These are phyloP conservation scores for Drosophila insularis DNA, from an alignment of 1,140 invertebrate species.

Conservation along the genomic window DNA sequence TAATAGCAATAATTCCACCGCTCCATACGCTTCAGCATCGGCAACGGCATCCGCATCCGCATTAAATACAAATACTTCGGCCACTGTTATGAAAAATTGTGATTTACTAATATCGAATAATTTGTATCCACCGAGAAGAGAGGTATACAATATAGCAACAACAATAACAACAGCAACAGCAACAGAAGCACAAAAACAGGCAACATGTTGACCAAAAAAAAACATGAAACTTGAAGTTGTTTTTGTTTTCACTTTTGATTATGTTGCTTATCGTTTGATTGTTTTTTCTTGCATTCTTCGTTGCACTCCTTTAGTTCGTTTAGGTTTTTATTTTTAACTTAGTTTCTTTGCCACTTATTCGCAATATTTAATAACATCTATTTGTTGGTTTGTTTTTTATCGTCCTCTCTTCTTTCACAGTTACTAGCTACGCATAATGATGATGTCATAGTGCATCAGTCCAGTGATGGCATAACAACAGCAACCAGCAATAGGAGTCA, in stretches of 20 bases:
- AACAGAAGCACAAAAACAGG: neutral
- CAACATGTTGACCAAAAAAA: too few relatives aligned
- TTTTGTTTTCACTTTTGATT: neutral
- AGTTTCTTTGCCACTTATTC: too few relatives aligned
- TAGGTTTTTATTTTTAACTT: neutral
- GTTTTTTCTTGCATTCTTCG: neutral
- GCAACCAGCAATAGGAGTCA: slow-evolving; percentile 31
- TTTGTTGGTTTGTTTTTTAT: neutral
- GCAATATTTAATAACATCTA: neutral
- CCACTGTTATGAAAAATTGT: slow-evolving; percentile 75
- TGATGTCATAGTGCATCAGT: slow-evolving; percentile 72
- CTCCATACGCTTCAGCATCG: slow-evolving; percentile 39
- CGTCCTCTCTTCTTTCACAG: slow-evolving; percentile 27
- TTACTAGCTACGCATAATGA: slow-evolving; percentile 76
- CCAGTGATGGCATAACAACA: slow-evolving; percentile 52
- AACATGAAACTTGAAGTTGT: too few relatives aligned
- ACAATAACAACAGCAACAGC: neutral
- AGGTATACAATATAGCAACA: slow-evolving; percentile 53
- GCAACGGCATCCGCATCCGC: slow-evolving; percentile 22
- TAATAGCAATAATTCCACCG: slow-evolving; percentile 79
- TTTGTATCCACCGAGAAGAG: slow-evolving; percentile 82
- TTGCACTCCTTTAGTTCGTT: neutral
- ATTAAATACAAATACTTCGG: slow-evolving; percentile 44
- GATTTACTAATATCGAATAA: slow-evolving; percentile 82
- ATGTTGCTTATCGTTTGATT: slow-evolving; percentile 4